Evolutionary conservation across 2,797 vertebrate species (phyloP), one percentile per base, ranked within the genome.

Genomic region (Margarornis squamiger): DNA sequence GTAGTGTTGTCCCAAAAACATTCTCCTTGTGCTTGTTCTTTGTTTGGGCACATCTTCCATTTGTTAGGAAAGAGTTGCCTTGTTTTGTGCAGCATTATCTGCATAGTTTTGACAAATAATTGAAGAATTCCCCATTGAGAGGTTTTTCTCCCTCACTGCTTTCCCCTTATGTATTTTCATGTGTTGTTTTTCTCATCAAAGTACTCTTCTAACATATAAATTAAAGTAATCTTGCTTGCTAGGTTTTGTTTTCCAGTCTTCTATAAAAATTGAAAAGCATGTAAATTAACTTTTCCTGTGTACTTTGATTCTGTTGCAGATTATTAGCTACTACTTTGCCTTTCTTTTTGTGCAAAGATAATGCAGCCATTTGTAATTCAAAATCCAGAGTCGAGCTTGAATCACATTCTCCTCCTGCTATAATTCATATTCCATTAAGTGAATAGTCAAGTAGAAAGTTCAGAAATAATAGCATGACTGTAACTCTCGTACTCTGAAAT

Each of bases 131-230:
- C 46, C 58, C 30, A 41, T 30, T 88, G 79, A 90, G 80, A 76
- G 52, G 14, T 43, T 87, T 71, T 89, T 93, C 38, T 59, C 34
- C 75, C 9, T 88, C 62, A 48, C 68, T 86, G 65, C 34, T 92
- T 30, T 78, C 26, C 18, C 16, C 79, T 94, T 72, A 62, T 86
- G 48, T 84, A 84, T 96, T 97, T 96, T 91, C 78, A 62, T 77
- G 71, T 72, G 46, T 46, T 86, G 46, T 62, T 96, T 94, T 77
- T 65, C 29, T 68, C 70, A 76, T 73, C 43, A 43, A 62, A 78
- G 30, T 75, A 70, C 36, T 76, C 38, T 76, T 86, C 73, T 84
- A 92, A 90, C 58, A 63, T 83, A 90, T 63, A 84, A 94, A 93
- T 94, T 91, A 55, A 26, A 41, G 30, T 39, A 88, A 72, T 84